Evolutionary conservation across 2,113 vertebrate genomes (phyloP), one percentile per base, ranked within the genome.

Genomic region (Alligator sinensis): DNA sequence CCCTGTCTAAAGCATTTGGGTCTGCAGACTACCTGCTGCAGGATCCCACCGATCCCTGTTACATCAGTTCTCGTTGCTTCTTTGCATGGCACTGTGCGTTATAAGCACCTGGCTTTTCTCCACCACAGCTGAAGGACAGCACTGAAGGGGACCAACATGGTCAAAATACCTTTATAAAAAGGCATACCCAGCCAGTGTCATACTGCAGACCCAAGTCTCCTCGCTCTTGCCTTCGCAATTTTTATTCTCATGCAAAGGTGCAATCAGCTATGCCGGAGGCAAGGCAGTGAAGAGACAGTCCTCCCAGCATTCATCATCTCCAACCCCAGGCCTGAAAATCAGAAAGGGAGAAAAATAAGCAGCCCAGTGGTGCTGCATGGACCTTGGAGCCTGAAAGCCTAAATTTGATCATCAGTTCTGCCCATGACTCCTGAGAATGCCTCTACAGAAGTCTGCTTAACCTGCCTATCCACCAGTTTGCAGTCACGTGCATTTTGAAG

Each of bases 401-500:
- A 62, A 80, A 72, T 72, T 72, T 30, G 34, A 72, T 21, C n/a
- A 34, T 17, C 61, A 62, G 19, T 24, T 62, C 76, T 58, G 55
- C n/a, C 63, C 14, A 17, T 66, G 28, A n/a, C 63, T 72, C 30
- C 3, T 13, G 13, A 21, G 3, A 14, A 78, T 21, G 28, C 30
- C 58, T 28, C 22, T 59, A 62, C 30, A 24, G 21, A 38, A 47
- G n/a, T 78, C 77, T 34, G 58, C 57, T 58, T 79, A 28, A 61
- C 59, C 77, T 61, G 57, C n/a, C 21, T 60, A 58, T 54, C 25
- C 19, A 55, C 55, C 54, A 76, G 55, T 57, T 57, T 27, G 38
- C 4, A 25, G 27, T 82, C 12, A 3, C 15, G 1, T 12, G 92
- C 24, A 25, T 21, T 11, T 21, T 0, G 0, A 1, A 7, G 8